These are phyloP conservation scores for Macaria notata DNA, from an alignment of 2,888 invertebrate species.

Conservation along the genomic window DNA sequence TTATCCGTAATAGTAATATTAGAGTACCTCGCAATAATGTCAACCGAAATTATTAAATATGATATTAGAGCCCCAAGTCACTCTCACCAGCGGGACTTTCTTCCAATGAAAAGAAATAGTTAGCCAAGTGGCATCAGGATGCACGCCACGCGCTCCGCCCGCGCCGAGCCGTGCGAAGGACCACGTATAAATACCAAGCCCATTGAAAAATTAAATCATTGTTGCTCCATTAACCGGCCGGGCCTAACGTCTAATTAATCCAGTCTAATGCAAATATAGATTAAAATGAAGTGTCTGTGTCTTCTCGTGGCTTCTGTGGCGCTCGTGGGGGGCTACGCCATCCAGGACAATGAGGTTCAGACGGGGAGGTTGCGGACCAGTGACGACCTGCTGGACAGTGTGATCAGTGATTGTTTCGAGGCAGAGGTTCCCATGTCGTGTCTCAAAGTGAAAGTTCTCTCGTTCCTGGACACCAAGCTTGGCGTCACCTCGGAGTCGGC, in stretches of 20 bases:
- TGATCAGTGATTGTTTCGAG: constrained; percentile 88
- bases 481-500: constrained; percentile 84
- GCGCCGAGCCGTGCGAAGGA: constrained; percentile 81
- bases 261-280: constrained; percentile 68
- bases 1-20: too few species aligned
- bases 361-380: constrained; percentile 83
- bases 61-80: constrained; percentile 47
- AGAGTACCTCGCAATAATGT: too few species aligned
- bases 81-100: constrained; percentile 79
- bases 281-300: constrained; percentile 77
- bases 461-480: constrained; percentile 87
- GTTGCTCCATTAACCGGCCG: constrained; percentile 77
- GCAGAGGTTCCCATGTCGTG: constrained; percentile 86
- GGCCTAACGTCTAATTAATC: constrained; percentile 73
- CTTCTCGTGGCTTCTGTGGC: constrained; percentile 78
- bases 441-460: constrained; percentile 89
- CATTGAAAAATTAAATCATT: constrained; percentile 83
- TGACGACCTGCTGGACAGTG: constrained; percentile 86
- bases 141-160: constrained; percentile 56
- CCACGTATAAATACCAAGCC: constrained; percentile 86
- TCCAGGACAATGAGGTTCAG: constrained; percentile 81
- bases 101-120: constrained; percentile 76
- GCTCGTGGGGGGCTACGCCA: constrained; percentile 72
- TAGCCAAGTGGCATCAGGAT: constrained; percentile 70
- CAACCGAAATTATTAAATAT: constrained; percentile 20